phyloP scores from a whole-genome alignment of 1,140 invertebrate genomes.

The Aphis gossypii region DNA sequence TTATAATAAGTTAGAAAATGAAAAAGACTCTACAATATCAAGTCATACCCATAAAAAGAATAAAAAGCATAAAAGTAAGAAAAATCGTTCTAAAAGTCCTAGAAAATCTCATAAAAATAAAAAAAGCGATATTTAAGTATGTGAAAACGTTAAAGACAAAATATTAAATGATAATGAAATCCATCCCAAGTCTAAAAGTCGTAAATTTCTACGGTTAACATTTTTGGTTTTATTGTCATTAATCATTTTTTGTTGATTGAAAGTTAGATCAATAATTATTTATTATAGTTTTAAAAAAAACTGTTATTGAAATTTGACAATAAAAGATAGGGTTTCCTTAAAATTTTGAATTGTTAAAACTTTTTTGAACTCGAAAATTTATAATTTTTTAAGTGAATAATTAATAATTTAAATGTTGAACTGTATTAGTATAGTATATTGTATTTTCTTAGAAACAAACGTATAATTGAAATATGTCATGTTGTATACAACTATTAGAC shows the following conservation, averaged over 20 bases:
- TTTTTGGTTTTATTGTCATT: neutral
- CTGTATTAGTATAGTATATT: neutral
- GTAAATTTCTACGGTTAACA: neutral
- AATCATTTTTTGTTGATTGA: neutral
- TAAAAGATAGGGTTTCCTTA: neutral
- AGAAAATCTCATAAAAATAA: neutral
- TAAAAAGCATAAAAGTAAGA: constrained; percentile 42
- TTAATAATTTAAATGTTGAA: neutral
- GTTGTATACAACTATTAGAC: neutral
- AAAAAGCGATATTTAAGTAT: neutral
- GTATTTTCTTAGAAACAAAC: neutral
- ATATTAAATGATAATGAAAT: neutral
- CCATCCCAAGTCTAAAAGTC: neutral
- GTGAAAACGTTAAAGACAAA: neutral
- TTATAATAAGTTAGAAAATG: neutral
- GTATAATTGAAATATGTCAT: neutral
- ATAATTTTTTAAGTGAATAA: too few relatives aligned
- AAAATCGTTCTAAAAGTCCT: constrained; percentile 26
- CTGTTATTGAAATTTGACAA: neutral
- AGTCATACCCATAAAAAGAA: constrained; percentile 4
- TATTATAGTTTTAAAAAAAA: neutral
- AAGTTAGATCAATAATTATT: neutral
- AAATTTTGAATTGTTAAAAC: neutral
- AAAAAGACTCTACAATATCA: neutral
- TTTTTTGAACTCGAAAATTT: too few relatives aligned